These are phyloP conservation scores for Beroe forskalii DNA, from an alignment of 37 sponge, comb jelly and placozoan species.

Conservation along the genomic window DNA sequence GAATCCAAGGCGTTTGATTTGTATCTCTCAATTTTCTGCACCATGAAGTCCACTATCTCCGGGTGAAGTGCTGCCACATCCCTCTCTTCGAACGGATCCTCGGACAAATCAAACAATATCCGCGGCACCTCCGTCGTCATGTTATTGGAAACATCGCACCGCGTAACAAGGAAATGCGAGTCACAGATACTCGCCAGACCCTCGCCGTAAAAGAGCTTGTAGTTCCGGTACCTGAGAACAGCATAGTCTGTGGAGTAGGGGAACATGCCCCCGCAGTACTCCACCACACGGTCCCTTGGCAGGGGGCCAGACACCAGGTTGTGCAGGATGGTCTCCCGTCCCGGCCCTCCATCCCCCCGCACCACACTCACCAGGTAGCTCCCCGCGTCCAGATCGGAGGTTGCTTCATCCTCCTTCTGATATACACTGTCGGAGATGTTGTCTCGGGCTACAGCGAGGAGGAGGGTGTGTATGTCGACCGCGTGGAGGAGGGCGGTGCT, in stretches of 20 bases:
- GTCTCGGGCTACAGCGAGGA: neutral
- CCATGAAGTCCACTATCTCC: neutral
- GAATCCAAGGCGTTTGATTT: neutral
- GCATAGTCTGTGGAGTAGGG: neutral
- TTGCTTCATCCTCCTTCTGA: neutral
- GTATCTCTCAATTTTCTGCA: neutral
- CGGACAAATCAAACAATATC: constrained; percentile 1
- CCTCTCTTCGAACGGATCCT: neutral
- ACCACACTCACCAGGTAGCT: neutral
- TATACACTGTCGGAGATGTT: neutral
- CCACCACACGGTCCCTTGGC: neutral
- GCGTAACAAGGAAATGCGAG: neutral
- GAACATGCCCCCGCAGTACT: neutral
- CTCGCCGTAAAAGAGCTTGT: constrained; percentile 23
- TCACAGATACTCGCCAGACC: neutral
- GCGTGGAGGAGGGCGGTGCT: constrained; percentile 27
- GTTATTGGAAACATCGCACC: neutral
- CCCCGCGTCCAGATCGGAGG: neutral
- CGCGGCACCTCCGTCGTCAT: neutral
- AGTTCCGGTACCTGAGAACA: neutral
- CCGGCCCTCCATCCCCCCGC: neutral
- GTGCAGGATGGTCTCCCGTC: constrained; percentile 18
- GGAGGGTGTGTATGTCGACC: neutral
- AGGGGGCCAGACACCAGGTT: constrained; percentile 12
- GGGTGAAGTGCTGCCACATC: neutral